phyloP scores from a whole-genome alignment of 2,797 vertebrate genomes.

The Pangasius macronema region DNA sequence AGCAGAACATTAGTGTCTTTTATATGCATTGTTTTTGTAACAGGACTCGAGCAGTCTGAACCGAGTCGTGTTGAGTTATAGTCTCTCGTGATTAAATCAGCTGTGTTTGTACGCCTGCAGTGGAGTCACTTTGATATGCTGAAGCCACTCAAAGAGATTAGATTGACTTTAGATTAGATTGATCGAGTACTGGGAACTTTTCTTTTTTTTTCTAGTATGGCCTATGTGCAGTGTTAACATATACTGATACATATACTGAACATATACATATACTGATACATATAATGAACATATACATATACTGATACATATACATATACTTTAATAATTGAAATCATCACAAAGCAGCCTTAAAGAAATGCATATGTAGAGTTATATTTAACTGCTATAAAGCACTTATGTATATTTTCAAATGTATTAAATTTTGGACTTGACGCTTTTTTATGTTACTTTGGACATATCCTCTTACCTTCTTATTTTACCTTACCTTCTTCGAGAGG shows the following conservation, averaged over 20 bases:
- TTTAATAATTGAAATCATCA: not conserved
- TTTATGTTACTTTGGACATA: not conserved
- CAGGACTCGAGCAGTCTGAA: conserved; percentile 32
- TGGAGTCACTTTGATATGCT: conserved; percentile 42
- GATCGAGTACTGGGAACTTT: conserved; percentile 13
- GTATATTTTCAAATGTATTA: not conserved
- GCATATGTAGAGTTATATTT: not conserved
- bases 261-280: too few species aligned
- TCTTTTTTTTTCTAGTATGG: conserved; percentile 2
- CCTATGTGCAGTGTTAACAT: conserved; percentile 7
- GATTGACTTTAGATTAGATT: conserved; percentile 33
- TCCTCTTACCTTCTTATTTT: not conserved
- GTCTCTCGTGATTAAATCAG: conserved; percentile 43
- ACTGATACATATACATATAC: too few species aligned
- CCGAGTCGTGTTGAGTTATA: conserved; percentile 43
- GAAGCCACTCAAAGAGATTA: conserved; percentile 35
- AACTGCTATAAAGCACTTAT: not conserved
- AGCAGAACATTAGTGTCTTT: conserved; percentile 31
- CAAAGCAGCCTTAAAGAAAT: not conserved
- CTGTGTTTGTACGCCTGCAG: conserved; percentile 21
- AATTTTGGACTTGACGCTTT: not conserved
- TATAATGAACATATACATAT: too few species aligned
- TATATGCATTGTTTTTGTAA: conserved; percentile 39
- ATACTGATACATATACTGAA: too few species aligned
- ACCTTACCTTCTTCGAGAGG: not conserved